These are phyloP conservation scores for Addax nasomaculatus DNA, from an alignment of 2,113 vertebrate genomes.

Conservation along the genomic window DNA sequence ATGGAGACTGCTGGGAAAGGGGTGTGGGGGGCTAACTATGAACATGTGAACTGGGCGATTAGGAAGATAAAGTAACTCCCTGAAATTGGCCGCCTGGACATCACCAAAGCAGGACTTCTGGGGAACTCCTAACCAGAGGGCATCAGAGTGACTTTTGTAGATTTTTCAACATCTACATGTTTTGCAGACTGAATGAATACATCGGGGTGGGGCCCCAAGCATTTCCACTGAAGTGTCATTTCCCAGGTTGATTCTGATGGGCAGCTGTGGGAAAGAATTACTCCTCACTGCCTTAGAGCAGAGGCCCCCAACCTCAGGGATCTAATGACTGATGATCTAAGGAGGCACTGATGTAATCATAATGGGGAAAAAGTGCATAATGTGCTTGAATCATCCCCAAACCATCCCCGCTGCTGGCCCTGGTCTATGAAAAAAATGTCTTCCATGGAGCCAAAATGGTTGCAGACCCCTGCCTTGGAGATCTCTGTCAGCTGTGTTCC, in stretches of 20 bases:
- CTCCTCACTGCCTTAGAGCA: no score
- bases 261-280: not conserved
- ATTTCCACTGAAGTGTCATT: not conserved
- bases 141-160: not conserved
- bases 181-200: not conserved
- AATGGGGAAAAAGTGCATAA: not conserved
- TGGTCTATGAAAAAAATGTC: not conserved
- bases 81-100: not conserved
- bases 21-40: not conserved
- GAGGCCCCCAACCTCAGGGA: not conserved
- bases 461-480: not conserved
- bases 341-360: not conserved
- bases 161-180: not conserved
- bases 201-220: no score
- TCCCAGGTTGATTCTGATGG: not conserved
- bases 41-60: not conserved
- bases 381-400: not conserved
- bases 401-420: not conserved
- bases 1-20: not conserved
- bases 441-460: not conserved
- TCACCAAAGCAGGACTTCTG: rapidly evolving
- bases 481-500: not conserved
- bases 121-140: not conserved
- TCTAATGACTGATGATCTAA: not conserved
- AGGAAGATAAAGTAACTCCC: not conserved